Evolutionary conservation across 2,797 vertebrate genomes (phyloP).

Genomic region (Melanotaenia parkinsoni): DNA sequence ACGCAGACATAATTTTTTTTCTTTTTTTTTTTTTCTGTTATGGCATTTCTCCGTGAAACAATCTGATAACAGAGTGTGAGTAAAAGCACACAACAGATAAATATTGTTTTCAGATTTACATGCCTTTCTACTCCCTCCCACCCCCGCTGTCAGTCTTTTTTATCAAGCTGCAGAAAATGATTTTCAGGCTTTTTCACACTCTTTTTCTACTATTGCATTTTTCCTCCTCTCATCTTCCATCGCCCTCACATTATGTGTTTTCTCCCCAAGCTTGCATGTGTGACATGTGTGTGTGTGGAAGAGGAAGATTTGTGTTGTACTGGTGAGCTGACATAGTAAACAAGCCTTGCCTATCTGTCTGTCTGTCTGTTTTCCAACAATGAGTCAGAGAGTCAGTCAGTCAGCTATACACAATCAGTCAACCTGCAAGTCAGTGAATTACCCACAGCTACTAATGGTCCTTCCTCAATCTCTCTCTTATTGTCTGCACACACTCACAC

Average conservation of each 20-base stretch:
- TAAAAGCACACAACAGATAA: conserved; percentile 40
- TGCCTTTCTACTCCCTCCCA: conserved; percentile 6
- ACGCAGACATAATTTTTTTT: neutral
- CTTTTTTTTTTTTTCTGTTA: neutral
- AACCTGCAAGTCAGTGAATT: conserved; percentile 83
- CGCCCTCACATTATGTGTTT: conserved; percentile 41
- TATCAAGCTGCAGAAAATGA: conserved; percentile 36
- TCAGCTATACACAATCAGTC: conserved; percentile 75
- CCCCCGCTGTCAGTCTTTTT: conserved; percentile 23
- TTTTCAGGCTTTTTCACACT: conserved; percentile 27
- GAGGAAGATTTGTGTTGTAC: conserved; percentile 65
- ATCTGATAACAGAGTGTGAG: conserved; percentile 17
- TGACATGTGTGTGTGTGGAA: conserved; percentile 22
- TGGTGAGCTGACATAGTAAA: conserved; percentile 73
- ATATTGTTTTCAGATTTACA: conserved; percentile 40
- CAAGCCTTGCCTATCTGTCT: conserved; percentile 75
- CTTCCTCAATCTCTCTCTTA: conserved; percentile 74
- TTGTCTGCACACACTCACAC: conserved; percentile 35
- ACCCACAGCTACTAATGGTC: conserved; percentile 84
- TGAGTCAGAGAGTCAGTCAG: conserved; percentile 79
- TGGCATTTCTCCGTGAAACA: neutral
- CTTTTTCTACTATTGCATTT: conserved; percentile 32
- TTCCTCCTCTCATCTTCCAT: conserved; percentile 41
- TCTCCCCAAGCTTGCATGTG: conserved; percentile 13
- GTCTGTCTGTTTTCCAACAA: conserved; percentile 77